Evolutionary conservation across 1,140 invertebrate species (phyloP), one percentile per base, ranked within the genome.

Genomic region (Achroia grisella): DNA sequence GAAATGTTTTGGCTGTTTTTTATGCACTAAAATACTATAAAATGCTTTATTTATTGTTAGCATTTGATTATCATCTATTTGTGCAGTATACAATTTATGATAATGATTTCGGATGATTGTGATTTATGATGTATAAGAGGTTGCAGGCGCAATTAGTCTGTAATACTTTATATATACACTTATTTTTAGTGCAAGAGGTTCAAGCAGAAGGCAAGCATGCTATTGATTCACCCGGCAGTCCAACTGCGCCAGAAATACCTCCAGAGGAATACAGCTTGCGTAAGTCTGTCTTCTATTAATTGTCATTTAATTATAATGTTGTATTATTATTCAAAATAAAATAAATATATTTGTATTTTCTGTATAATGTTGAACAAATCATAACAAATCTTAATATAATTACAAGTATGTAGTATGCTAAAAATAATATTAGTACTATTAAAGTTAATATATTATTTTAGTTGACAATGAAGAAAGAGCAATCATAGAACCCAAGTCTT

Each of bases 401-500:
- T n/a, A n/a, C n/a, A n/a, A n/a, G n/a, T n/a, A n/a, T n/a, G n/a
- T n/a, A n/a, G n/a, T n/a, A n/a, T 8, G 3, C 29, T 30, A n/a
- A 6, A 41, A 5, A 11, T 29, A 41, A 8, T 11, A 2, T 30
- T 30, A 29, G 3, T 5, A 32, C 10, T 32, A 32, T 32, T 17
- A 42, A 32, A 23, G 12, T 4, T 30, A 30, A 32, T 39, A 33
- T 52, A 48, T 15, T 3, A 33, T 51, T 36, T 42, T 45, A 96
- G 95, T 95, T 71, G 97, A 99, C 71, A 97, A 97, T 86, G 98
- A 99, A 83, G 96, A 99, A 87, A 88, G 97, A 55, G 97, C 96
- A 2, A 97, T 99, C 86, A 95, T 99, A 48, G 96, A 98, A 67
- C 93, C 94, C 1, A 89, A 91, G 47, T 96, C 95, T 0, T 90